Base-by-base conservation (phyloP, 92 coral and sea anemone genomes). In the Zoanthus sociatus region DNA sequence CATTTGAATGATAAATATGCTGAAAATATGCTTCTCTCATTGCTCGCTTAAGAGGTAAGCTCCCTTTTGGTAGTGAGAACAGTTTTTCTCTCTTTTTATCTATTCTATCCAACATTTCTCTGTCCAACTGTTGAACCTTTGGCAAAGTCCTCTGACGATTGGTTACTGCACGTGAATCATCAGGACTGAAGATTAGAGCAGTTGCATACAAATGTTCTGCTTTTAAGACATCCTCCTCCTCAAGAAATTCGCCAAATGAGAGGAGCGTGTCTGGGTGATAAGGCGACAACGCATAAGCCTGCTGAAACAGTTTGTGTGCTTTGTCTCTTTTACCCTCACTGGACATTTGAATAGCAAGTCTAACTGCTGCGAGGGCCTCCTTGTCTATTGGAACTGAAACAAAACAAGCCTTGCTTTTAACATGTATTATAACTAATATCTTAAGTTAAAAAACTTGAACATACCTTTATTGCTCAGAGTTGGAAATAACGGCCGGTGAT, bases 1-100 rank as follows among this genome's bases (percentile, higher is more conserved):
- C 99, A 87, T 95, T 97, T 20, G 99, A 93, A 55, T 97, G 99
- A 81, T 93, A 95, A 44, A 97, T 97, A 73, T 97, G 99, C 76
- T 95, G 95, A 77, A 89, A 97, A 78, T 97, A 97, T n/a, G 99
- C 99, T 83, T 97, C 99, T 37, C 91, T 90, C 53, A 97, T 91
- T 14, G 98, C 99, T 76, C 99, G 84, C 68, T 97, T 95, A 89
- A 97, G 84, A 9, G 98, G 91, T 37, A 94, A 87, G 66, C 98
- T 97, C 12, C 94, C 94, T 45, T 94, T 91, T 10, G 99, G 99
- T 12, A 97, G 73, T 14, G 92, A 83, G 79, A 92, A 97, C 54
- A 97, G 88, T 76, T 92, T 89, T 70, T 92, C 95, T 54, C 98
- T 86, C 78, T 97, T 97, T 31, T 84, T 87, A 83, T 97, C 99